Base-by-base conservation (phyloP, 1,140 invertebrate species). In the Temnothorax longispinosus region DNA sequence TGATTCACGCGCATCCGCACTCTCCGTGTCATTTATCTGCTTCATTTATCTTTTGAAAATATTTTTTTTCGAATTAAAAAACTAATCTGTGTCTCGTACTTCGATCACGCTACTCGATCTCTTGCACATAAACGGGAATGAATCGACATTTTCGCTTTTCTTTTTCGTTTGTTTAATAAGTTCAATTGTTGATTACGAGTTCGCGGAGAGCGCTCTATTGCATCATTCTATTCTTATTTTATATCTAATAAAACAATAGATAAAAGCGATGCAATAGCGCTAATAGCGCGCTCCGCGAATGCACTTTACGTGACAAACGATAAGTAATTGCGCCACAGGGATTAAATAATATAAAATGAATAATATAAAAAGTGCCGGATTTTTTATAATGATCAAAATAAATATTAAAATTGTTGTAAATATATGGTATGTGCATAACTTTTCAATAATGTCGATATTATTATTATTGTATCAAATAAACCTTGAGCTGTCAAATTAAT, bases 1-100 rank as follows among this genome's bases (percentile, higher is more conserved):
- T 82, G 80, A 82, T 60, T 82, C 67, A 82, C 18, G 47, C 54
- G 35, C 15, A 47, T 47, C 38, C 50, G 47, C 18, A 44, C 50
- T 58, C 52, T 74, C 10, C 18, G 18, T 21, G 11, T 67, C 32
- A 7, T 38, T 64, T 64, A 64, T 11, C 8, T 15, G 50, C 27
- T 10, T n/a, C 18, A 11, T 67, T 54, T 69, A 54, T 69, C 47
- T 80, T 54, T 3, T 2, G 3, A 27, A 60, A 65, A n/a, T 21
- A 52, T 52, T 67, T 18, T 32, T 65, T 27, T 50, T 13, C 10
- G 18, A 18, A 38, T n/a, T 10, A n/a, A n/a, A 0, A 47, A 38
- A 52, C 47, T 54, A 54, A 21, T 27, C 32, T 69, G 52, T 69
- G 52, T 7, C 35, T 69, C 27, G 35, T n/a, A 35, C 60, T 80